Percentiles rank a stretch among this genome's conserved stretches.
Evolutionary conservation across 2,113 vertebrate genomes (phyloP).

Genomic region (Lasiurus borealis): DNA sequence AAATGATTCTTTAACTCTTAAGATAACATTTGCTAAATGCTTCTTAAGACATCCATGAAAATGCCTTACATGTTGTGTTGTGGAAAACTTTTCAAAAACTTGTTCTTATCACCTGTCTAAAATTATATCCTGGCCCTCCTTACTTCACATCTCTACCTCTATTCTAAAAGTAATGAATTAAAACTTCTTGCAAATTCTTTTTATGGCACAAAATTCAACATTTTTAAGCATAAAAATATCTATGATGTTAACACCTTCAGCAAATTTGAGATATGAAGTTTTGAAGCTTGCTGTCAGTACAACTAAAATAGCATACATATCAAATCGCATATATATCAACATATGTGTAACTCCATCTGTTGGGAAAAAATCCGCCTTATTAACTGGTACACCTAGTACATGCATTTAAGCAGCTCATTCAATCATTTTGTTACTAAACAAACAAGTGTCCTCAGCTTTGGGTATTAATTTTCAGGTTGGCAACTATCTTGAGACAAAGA

Average conservation of each 20-base stretch:
- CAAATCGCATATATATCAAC: too few relatives aligned
- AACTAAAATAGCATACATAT: too few relatives aligned
- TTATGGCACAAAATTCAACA: too few relatives aligned
- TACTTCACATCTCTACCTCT: neutral
- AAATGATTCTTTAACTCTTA: neutral
- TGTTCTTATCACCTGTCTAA: neutral
- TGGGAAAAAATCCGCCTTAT: too few relatives aligned
- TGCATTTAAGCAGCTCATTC: neutral
- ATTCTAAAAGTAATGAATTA: too few relatives aligned
- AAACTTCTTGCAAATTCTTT: too few relatives aligned
- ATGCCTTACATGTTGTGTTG: neutral
- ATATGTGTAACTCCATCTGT: too few relatives aligned
- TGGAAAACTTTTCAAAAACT: neutral
- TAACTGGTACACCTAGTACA: neutral
- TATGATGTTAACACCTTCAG: too few relatives aligned
- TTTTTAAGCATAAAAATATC: too few relatives aligned
- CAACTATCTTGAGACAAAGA: neutral
- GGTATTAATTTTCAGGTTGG: neutral
- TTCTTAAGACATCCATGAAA: neutral
- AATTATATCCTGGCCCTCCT: neutral
- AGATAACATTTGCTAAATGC: neutral
- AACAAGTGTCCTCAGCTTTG: neutral
- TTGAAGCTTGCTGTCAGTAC: too few relatives aligned
- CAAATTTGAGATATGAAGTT: too few relatives aligned
- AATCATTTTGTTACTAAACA: constrained; percentile 55